Evolutionary conservation across 2,113 vertebrate species (phyloP).

Genomic region (Lamprologus lemairii): DNA sequence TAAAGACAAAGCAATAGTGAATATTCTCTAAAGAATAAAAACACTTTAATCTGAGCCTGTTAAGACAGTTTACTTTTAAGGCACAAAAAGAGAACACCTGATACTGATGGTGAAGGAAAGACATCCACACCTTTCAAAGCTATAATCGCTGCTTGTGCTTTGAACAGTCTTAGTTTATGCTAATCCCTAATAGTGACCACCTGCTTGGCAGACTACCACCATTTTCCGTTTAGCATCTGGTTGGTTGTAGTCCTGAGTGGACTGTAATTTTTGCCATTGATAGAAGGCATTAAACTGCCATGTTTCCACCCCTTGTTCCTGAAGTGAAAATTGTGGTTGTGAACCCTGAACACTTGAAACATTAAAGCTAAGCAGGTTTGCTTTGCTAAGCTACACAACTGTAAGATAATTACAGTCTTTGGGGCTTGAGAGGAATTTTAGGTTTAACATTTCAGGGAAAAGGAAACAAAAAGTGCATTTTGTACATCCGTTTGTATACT

Average conservation of each 20-base stretch:
- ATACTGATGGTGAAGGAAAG: neutral
- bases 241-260: neutral
- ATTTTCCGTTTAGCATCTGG: rapidly evolving
- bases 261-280: neutral
- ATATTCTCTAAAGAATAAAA: neutral
- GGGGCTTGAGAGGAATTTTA: neutral
- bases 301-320: neutral
- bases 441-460: neutral
- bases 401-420: neutral
- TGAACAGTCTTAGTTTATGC: rapidly evolving
- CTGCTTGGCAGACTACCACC: neutral
- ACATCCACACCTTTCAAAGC: neutral
- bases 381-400: neutral
- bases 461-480: neutral
- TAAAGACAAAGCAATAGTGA: neutral
- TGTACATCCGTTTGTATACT: rapidly evolving
- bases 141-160: rapidly evolving
- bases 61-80: neutral
- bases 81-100: neutral
- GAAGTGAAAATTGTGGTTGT: neutral
- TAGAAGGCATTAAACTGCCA: neutral
- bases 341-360: neutral
- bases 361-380: neutral
- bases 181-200: neutral
- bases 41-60: rapidly evolving